These are phyloP conservation scores for Lycopodina hypogea DNA, from an alignment of 37 sponge, comb jelly and placozoan genomes.

Conservation along the genomic window DNA sequence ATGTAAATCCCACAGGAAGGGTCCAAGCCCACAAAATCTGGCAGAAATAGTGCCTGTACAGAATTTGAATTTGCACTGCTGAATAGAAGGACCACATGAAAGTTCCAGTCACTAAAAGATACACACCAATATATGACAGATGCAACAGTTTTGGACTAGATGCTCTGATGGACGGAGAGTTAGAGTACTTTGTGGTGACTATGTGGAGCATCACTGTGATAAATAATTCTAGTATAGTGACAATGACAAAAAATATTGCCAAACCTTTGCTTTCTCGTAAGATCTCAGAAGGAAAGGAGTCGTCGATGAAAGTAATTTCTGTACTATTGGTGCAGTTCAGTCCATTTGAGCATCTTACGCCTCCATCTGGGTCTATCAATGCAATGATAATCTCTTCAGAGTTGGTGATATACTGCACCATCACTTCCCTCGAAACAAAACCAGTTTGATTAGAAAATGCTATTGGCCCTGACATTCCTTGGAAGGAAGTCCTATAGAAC, in stretches of 20 bases:
- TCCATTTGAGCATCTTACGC: no score
- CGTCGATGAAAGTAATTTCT: neutral
- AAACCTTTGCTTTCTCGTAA: neutral
- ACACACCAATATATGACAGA: neutral
- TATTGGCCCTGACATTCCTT: conserved; percentile 12
- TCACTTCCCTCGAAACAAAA: neutral
- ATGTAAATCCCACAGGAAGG: conserved; percentile 12
- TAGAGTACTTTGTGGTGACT: neutral
- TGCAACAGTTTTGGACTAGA: conserved; percentile 9
- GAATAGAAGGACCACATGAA: neutral
- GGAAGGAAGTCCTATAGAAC: conserved; percentile 7
- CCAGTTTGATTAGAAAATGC: neutral
- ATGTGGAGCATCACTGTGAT: neutral
- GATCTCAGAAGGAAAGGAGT: neutral
- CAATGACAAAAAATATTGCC: neutral
- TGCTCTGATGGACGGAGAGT: neutral
- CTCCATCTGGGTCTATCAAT: no score
- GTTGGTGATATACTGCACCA: neutral
- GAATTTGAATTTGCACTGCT: neutral
- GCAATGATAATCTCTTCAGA: no score
- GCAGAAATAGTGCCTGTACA: conserved; percentile 1
- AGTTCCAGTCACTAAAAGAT: neutral
- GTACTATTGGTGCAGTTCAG: no score
- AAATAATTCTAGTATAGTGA: neutral
- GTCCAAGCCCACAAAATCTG: conserved; percentile 12